These are phyloP conservation scores for Eurois occulta DNA, from an alignment of 2,888 invertebrate genomes.

Conservation along the genomic window DNA sequence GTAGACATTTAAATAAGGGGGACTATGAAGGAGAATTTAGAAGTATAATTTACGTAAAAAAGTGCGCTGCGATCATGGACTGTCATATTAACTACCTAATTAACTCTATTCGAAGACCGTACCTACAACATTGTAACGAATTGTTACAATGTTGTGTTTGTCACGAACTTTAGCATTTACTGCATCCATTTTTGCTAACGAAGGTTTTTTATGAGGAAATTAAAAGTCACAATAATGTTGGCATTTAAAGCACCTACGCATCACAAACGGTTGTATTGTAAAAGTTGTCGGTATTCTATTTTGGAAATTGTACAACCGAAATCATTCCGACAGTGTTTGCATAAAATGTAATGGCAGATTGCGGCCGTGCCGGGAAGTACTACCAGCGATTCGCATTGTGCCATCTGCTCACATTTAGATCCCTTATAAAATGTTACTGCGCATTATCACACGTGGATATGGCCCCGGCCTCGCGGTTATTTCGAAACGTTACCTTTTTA, in stretches of 20 bases:
- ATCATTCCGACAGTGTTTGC: constrained; percentile 86
- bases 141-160: constrained; percentile 26
- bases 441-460: constrained; percentile 89
- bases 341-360: constrained; percentile 89
- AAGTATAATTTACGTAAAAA: constrained; percentile 60
- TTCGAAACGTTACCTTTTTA: constrained; percentile 87
- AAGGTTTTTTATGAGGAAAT: constrained; percentile 56
- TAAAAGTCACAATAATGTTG: constrained; percentile 51
- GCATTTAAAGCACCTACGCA: constrained; percentile 51
- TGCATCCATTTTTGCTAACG: constrained; percentile 39
- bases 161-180: constrained; percentile 35
- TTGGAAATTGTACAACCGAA: constrained; percentile 81
- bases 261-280: constrained; percentile 58
- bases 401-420: constrained; percentile 90
- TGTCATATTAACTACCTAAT: constrained; percentile 52
- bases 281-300: constrained; percentile 70
- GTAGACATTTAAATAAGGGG: constrained; percentile 60
- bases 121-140: constrained; percentile 6
- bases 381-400: constrained; percentile 86
- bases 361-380: constrained; percentile 85
- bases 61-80: constrained; percentile 42
- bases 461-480: constrained; percentile 84
- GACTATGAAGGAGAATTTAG: constrained; percentile 57
- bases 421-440: constrained; percentile 90
- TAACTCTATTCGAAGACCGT: constrained; percentile 32